Base-by-base conservation (phyloP, 2,797 vertebrate species). In the Tarsius wallacei region DNA sequence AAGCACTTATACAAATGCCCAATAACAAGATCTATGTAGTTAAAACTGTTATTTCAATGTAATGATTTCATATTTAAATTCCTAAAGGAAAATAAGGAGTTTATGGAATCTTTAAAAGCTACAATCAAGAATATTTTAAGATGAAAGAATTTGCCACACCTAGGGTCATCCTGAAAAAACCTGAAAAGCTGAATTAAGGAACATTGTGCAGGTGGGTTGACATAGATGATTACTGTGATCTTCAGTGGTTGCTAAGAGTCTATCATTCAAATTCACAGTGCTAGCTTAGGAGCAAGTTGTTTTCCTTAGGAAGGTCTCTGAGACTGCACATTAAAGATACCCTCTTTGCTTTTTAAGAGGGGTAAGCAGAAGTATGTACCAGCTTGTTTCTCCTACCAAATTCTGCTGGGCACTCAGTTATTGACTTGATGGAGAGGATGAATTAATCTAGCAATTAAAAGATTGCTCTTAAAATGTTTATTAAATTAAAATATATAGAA, bases 61-160 rank as follows among this genome's bases (percentile, higher is more conserved):
- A 81, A 95, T 51, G 36, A 12, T 68, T 91, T 93, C 17, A 6
- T 77, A 63, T 82, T 74, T 89, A 77, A 76, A 55, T 89, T 47
- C 33, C 19, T 26, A 71, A 59, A 57, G 66, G 7, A 51, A 71
- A 13, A 73, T 9, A 47, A 68, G 74, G 7, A 1, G 0, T 7
- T 68, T 66, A 42, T 19, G 9, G n/a, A 12, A 66, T 66, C 7
- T 84, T 80, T 84, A 74, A 78, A 80, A 77, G 24, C 36, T 47
- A 90, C 17, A 66, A 36, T 2, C 22, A 70, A 64, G 12, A 82
- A 71, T 71, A 16, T 64, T 77, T 90, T 71, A 28, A 4, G 47
- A 26, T 47, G 36, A 59, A 95, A 11, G 14, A 86, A 55, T 70
- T 53, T 76, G 49, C 31, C 49, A 53, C 53, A 36, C 55, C 17